Evolutionary conservation across 1,140 invertebrate genomes (phyloP).

Genomic region (Drosophila pachea): DNA sequence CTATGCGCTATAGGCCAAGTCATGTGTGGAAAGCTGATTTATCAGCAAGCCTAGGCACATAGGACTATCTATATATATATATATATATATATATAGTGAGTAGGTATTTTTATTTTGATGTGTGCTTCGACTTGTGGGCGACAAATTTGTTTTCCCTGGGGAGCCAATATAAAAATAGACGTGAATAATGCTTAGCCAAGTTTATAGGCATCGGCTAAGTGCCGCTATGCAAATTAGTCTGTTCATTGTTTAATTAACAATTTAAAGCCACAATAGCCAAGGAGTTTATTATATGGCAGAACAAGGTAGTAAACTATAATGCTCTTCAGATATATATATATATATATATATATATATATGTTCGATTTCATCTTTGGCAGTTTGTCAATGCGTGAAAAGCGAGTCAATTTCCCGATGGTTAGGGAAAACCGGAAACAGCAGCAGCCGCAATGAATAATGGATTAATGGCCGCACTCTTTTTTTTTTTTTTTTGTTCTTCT

Average conservation of each 20-base stretch:
- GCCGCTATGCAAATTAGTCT: not conserved
- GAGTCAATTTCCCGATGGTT: conserved; percentile 32
- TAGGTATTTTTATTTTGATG: too few species aligned
- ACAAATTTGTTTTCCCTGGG: too few species aligned
- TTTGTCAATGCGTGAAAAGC: conserved; percentile 36
- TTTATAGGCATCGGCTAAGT: not conserved
- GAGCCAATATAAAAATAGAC: too few species aligned
- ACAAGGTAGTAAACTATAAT: too few species aligned
- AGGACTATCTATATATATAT: not conserved
- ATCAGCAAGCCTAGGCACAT: conserved; percentile 4
- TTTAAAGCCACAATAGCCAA: not conserved
- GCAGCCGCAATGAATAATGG: conserved; percentile 44
- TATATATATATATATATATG: not conserved
- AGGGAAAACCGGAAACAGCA: conserved; percentile 45
- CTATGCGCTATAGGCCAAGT: conserved; percentile 5
- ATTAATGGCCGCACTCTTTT: conserved; percentile 44
- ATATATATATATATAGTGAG: not conserved
- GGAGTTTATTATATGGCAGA: not conserved
- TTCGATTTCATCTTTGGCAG: conserved; percentile 23
- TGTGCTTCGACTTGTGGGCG: too few species aligned
- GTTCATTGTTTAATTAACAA: not conserved
- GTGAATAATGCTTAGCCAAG: not conserved
- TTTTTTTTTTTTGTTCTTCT: not conserved
- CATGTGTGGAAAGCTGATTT: conserved; percentile 22
- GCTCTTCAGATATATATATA: too few species aligned